phyloP scores from a whole-genome alignment of 1,140 invertebrate species.

The Scaptomyza montana region DNA sequence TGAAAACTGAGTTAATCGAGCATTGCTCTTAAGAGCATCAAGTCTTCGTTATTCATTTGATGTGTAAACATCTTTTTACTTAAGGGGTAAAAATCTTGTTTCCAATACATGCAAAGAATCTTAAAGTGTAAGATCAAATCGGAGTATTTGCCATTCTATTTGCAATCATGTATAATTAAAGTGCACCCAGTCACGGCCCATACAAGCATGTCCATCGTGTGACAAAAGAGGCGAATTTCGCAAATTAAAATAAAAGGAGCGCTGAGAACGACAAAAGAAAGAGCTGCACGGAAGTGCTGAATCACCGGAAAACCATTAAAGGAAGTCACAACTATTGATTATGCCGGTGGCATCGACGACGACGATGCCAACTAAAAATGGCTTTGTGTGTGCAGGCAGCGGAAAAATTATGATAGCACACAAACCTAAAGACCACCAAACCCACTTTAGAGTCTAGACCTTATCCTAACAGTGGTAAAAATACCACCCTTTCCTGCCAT shows the following conservation, averaged over 20 bases:
- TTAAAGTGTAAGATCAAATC: too few relatives aligned
- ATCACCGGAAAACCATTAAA: conserved; percentile 77
- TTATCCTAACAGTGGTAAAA: neutral
- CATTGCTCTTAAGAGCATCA: too few relatives aligned
- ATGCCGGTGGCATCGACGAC: conserved; percentile 44
- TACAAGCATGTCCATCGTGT: conserved; percentile 55
- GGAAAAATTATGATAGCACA: conserved; percentile 66
- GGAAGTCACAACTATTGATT: conserved; percentile 77
- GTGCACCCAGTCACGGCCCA: conserved; percentile 28
- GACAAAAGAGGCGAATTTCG: conserved; percentile 54
- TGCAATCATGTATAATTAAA: conserved; percentile 51
- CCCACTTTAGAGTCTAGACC: too few relatives aligned
- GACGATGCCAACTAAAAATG: conserved; percentile 50
- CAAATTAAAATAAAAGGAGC: conserved; percentile 47
- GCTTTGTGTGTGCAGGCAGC: conserved; percentile 62
- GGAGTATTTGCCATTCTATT: too few relatives aligned
- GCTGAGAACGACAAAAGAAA: conserved; percentile 5
- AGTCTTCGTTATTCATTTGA: too few relatives aligned
- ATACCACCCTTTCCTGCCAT: neutral
- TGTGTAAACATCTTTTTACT: too few relatives aligned
- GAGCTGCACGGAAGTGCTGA: conserved; percentile 56
- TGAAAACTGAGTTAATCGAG: too few relatives aligned
- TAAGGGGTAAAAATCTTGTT: too few relatives aligned
- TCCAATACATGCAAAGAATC: too few relatives aligned
- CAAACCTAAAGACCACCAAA: conserved; percentile 19